Base-by-base conservation (phyloP, 2,888 invertebrate species). In the Drosophila glabriapex region DNA sequence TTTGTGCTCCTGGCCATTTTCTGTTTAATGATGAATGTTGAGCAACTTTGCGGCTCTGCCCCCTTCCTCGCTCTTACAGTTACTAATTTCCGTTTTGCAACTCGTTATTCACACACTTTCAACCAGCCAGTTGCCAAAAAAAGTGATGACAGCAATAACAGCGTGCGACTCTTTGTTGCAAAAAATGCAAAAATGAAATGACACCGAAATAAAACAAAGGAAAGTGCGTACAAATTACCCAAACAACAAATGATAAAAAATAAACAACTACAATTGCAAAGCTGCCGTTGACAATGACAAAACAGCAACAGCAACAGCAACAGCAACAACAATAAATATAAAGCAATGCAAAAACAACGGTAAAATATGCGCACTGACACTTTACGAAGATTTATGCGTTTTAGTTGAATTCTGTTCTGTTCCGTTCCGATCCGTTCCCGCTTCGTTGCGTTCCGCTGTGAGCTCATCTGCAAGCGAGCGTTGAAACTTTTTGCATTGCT, bases 341-440 rank as follows among this genome's bases (percentile, higher is more conserved):
- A 68, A 67, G 31, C 61, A 67, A 46, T 65, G 69, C 63, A 71
- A 76, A 50, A 85, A 69, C 76, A 76, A 66, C 69, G 75, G 73
- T 53, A 75, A 88, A 90, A 85, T 89, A 87, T 87, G 90, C 86
- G 78, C 83, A 78, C 86, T 87, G 86, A 87, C 86, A 87, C 78
- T 87, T 89, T 85, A 90, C 86, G 86, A 87, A 87, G 86, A 87
- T 87, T 87, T 87, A 87, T 87, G 89, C 86, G 90, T 77, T 90
- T 86, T 85, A 88, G 90, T 79, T 76, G 78, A 90, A 74, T 88
- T 77, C 88, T 50, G 65, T 60, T 82, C 59, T 53, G 59, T 56
- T 66, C 49, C 28, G 64, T 62, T 35, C 28, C 28, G 28, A 29
- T 56, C 39, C 28, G 19, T n/a, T 43, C n/a, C 43, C 41, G 41